phyloP scores from a whole-genome alignment of 2,888 invertebrate genomes.

The Sinodicranocentrus sp. region DNA sequence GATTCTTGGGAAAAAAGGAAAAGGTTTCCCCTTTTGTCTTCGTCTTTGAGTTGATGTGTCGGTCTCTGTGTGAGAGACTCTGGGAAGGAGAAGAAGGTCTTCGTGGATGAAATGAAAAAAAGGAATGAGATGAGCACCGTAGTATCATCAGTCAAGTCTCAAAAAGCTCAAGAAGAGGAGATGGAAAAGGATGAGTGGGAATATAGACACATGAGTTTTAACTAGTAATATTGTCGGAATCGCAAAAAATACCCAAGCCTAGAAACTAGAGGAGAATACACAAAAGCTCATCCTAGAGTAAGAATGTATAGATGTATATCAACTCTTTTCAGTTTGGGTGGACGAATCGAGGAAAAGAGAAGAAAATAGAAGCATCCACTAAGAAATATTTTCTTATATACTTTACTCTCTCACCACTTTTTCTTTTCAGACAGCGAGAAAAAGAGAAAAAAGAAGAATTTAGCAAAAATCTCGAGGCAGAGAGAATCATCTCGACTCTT shows the following conservation, averaged over 20 bases:
- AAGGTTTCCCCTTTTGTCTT: constrained; percentile 29
- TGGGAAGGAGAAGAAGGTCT: constrained; percentile 36
- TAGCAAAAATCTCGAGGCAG: neutral
- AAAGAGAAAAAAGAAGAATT: neutral
- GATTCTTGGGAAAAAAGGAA: constrained; percentile 1
- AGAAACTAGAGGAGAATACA: too few relatives aligned
- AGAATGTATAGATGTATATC: too few relatives aligned
- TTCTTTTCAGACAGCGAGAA: neutral
- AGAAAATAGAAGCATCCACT: neutral
- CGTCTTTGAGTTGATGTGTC: neutral
- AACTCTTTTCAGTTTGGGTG: too few relatives aligned
- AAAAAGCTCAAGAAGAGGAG: constrained; percentile 9
- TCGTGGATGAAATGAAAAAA: constrained; percentile 54
- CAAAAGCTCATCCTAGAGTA: neutral
- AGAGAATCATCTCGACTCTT: too few relatives aligned
- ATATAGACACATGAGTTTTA: neutral
- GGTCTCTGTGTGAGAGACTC: constrained; percentile 13
- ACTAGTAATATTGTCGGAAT: constrained; percentile 3
- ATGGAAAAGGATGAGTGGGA: constrained; percentile 22
- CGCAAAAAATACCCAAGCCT: too few relatives aligned
- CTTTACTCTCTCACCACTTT: too few relatives aligned
- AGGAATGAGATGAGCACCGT: constrained; percentile 53
- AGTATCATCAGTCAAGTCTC: constrained; percentile 20
- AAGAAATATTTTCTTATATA: too few relatives aligned
- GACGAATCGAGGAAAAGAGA: neutral